These are phyloP conservation scores for Phorcus lineatus DNA, from an alignment of 2,888 invertebrate species.

Conservation along the genomic window DNA sequence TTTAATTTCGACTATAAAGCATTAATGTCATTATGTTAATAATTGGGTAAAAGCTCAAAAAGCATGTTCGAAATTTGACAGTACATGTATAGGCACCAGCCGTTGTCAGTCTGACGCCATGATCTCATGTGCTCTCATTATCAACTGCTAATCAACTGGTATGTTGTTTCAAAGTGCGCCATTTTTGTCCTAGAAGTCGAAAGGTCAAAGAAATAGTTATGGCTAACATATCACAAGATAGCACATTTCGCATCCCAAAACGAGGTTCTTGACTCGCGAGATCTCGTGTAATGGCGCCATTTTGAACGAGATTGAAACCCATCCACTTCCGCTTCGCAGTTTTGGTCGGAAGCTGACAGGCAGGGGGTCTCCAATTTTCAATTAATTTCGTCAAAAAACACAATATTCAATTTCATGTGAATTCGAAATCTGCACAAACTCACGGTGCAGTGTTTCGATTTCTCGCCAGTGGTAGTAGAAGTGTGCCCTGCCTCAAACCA, in stretches of 20 bases:
- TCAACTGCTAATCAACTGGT: not conserved
- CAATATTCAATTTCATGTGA: constrained; percentile 7
- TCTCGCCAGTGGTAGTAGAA: not conserved
- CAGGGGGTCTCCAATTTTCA: constrained; percentile 9
- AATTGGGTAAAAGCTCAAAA: too few species aligned
- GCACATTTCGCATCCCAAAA: not conserved
- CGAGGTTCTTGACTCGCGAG: not conserved
- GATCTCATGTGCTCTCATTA: not conserved
- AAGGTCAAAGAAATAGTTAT: not conserved
- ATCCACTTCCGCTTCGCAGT: not conserved
- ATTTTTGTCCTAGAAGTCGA: not conserved
- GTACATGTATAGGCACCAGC: too few species aligned
- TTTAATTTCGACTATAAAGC: too few species aligned
- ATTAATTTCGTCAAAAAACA: constrained; percentile 1
- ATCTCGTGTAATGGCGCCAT: not conserved
- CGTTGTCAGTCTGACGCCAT: too few species aligned
- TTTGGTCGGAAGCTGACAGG: not conserved
- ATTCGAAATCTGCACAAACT: not conserved
- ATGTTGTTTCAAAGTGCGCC: not conserved
- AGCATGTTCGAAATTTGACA: too few species aligned
- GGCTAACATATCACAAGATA: not conserved
- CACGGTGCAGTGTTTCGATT: not conserved
- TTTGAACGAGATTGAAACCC: not conserved
- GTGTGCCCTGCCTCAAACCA: too few species aligned
- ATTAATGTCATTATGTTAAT: too few species aligned